Conservation (phyloP, 1,140 invertebrate genomes). For the Diorhabda carinulata region DNA sequence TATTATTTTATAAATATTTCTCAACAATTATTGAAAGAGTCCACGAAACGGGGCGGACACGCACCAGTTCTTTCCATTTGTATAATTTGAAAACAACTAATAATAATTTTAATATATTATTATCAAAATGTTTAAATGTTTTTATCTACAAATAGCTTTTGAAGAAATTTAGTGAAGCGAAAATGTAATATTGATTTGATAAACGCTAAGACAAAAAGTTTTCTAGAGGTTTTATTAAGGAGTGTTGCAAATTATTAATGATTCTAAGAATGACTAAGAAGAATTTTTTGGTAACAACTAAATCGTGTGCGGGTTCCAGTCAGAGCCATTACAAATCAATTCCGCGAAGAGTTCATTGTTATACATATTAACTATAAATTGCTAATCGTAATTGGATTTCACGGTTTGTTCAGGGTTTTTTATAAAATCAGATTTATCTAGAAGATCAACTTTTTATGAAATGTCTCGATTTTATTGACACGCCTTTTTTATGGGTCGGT, state of each 20-base stretch:
- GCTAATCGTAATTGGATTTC: conserved; percentile 6
- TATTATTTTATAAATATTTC: no score
- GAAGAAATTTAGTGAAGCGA: no score
- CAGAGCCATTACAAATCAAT: conserved; percentile 5
- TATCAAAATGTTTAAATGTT: no score
- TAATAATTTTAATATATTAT: no score
- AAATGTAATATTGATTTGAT: no score
- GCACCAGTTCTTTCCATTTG: no score
- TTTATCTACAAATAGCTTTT: no score
- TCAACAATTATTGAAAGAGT: no score
- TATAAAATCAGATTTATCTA: background rate
- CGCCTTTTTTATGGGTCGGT: background rate
- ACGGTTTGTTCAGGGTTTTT: background rate
- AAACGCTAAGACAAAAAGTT: background rate
- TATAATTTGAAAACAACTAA: no score
- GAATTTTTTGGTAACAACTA: background rate
- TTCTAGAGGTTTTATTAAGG: background rate
- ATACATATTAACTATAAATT: background rate
- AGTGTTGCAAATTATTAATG: conserved; percentile 10
- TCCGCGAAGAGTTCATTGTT: conserved; percentile 3
- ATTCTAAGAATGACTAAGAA: conserved; percentile 8
- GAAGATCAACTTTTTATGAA: background rate
- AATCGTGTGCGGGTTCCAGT: background rate
- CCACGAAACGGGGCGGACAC: no score
- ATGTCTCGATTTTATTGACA: background rate